Percentiles rank a stretch among this genome's conserved stretches.
Evolutionary conservation across 2,888 invertebrate species (phyloP).

Genomic region (Ceramica pisi): DNA sequence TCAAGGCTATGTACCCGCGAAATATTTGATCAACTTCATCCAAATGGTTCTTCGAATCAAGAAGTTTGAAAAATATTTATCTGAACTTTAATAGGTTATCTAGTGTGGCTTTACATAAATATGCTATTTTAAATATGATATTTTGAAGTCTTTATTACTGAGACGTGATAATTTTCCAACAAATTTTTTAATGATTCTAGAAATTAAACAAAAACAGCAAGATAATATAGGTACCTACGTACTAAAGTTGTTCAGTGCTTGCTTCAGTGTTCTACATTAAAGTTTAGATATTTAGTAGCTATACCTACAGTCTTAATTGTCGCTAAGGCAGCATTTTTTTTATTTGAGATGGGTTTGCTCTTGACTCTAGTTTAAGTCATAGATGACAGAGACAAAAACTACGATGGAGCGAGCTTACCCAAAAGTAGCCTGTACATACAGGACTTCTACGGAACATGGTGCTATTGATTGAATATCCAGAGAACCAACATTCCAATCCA

Average conservation of each 20-base stretch:
- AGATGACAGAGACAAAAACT: too few species aligned
- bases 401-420: too few species aligned
- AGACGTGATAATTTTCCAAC: neutral
- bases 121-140: neutral
- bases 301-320: neutral
- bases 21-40: constrained; percentile 31
- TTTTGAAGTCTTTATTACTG: neutral
- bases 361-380: too few species aligned
- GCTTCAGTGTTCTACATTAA: neutral
- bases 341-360: too few species aligned
- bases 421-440: too few species aligned
- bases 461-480: constrained; percentile 1
- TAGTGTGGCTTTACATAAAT: neutral
- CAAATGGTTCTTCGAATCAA: too few species aligned
- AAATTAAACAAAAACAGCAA: neutral
- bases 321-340: constrained; percentile 1
- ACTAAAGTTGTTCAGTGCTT: constrained; percentile 11
- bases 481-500: neutral
- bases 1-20: constrained; percentile 32
- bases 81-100: neutral
- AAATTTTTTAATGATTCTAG: neutral
- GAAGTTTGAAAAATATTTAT: neutral
- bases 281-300: neutral
- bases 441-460: constrained; percentile 17
- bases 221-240: constrained; percentile 12